Evolutionary conservation across 2,113 vertebrate species (phyloP), one percentile per base, ranked within the genome.

Genomic region (Cyprinus carpio): DNA sequence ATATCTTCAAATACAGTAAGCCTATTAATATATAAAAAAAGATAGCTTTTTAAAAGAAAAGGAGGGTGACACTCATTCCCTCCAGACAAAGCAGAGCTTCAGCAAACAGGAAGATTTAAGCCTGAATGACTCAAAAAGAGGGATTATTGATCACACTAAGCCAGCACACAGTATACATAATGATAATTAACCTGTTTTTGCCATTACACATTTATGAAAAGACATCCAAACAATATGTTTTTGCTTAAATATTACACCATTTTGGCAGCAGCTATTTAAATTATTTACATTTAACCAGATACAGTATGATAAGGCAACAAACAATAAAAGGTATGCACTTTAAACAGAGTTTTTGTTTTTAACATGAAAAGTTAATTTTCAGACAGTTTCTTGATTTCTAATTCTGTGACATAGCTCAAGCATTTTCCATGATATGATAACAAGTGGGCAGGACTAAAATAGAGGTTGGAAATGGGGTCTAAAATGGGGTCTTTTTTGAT

Each of bases 91-190:
- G 51, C 16, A 76, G 4, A 31, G 75, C 49, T 76, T 20, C 27
- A 54, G 75, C 37, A 10, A 64, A 64, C 58, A 80, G 40, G 4
- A 60, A 64, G 37, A 80, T 80, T 64, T 43, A 43, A 80, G 58
- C 58, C 34, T 10, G 16, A 80, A 43, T 25, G 34, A 8, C 56
- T 80, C 3, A 43, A 43, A 43, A 80, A 62, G 13, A 34, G 54
- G 18, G 51, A 79, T 16, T 64, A 64, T 80, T 46, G 58, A 64
- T 43, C n/a, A n/a, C 56, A 58, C 56, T n/a, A 64, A 34, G 11
- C 51, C 20, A 37, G 46, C 8, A 29, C 34, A 46, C 12, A 62
- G 31, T 80, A 43, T 62, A 8, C 56, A 79, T 62, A 3, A 13
- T 79, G 23, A 25, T 40, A 64, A 64, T 27, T 80, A 13, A 40